phyloP scores from a whole-genome alignment of 2,888 invertebrate species.

The Phrixothrix hirtus region DNA sequence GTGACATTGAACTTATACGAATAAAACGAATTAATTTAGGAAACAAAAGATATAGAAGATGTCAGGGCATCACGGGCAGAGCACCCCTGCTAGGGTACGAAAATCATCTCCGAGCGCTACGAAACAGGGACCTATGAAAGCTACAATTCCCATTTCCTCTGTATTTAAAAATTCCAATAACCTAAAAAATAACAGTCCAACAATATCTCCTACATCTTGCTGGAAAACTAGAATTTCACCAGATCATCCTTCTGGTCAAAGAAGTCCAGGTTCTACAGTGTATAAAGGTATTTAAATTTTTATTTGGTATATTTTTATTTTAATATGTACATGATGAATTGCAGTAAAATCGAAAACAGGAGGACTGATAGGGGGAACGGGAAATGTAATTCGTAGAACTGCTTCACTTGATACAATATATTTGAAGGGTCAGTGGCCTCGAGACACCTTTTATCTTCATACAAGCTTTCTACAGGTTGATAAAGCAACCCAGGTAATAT shows the following conservation, averaged over 20 bases:
- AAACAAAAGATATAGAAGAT: slow-evolving; percentile 48
- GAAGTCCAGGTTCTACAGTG: slow-evolving; percentile 73
- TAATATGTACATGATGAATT: slow-evolving; percentile 33
- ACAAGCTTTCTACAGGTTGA: slow-evolving; percentile 71
- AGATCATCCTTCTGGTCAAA: slow-evolving; percentile 70
- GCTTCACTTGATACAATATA: slow-evolving; percentile 80
- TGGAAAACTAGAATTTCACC: slow-evolving; percentile 71
- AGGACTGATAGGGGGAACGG: slow-evolving; percentile 54
- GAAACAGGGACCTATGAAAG: slow-evolving; percentile 73
- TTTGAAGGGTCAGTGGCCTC: slow-evolving; percentile 77
- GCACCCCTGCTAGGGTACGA: slow-evolving; percentile 58
- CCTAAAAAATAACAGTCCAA: slow-evolving; percentile 66
- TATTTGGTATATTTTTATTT: background rate
- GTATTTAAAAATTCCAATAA: slow-evolving; percentile 65
- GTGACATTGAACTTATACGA: slow-evolving; percentile 11
- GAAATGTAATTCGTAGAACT: slow-evolving; percentile 71
- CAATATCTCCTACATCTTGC: slow-evolving; percentile 65
- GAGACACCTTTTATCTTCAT: slow-evolving; percentile 70
- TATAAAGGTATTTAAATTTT: slow-evolving; percentile 64
- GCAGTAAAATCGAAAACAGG: slow-evolving; percentile 61
- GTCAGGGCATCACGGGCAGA: slow-evolving; percentile 57
- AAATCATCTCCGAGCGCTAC: slow-evolving; percentile 70
- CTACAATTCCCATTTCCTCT: slow-evolving; percentile 75
- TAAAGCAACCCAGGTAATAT: slow-evolving; percentile 75
- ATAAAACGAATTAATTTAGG: slow-evolving; percentile 9